These are phyloP conservation scores for Sphaeramia orbicularis DNA, from an alignment of 2,797 vertebrate genomes.

Conservation along the genomic window DNA sequence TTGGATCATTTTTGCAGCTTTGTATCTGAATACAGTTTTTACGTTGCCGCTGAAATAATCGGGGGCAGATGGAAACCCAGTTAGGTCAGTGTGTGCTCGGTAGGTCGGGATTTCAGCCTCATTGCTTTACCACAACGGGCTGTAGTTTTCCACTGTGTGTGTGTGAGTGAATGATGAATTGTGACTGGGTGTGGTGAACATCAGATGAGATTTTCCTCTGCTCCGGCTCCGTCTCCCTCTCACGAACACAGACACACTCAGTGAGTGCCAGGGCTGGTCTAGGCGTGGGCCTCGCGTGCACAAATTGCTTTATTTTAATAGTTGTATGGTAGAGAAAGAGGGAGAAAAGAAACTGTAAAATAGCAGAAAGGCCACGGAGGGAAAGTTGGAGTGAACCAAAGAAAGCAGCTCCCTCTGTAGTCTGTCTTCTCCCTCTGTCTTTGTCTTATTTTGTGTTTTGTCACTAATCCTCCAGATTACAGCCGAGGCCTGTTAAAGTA, in stretches of 20 bases:
- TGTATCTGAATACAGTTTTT: conserved; percentile 21
- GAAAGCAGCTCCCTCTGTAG: conserved; percentile 21
- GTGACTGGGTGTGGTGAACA: conserved; percentile 84
- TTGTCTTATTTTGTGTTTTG: conserved; percentile 18
- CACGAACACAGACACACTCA: conserved; percentile 29
- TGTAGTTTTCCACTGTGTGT: conserved; percentile 81
- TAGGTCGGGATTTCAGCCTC: conserved; percentile 70
- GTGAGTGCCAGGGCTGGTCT: conserved; percentile 77
- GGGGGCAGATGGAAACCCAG: conserved; percentile 68
- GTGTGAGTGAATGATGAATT: conserved; percentile 73
- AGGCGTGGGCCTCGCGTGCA: conserved; percentile 83
- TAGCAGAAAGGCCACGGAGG: conserved; percentile 53
- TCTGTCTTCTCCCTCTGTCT: conserved; percentile 1
- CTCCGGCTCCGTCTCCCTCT: conserved; percentile 44
- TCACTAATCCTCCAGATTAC: conserved; percentile 41
- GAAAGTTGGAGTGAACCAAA: conserved; percentile 61
- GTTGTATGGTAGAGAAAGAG: conserved; percentile 71
- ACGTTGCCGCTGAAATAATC: conserved; percentile 20
- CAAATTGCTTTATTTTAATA: conserved; percentile 86
- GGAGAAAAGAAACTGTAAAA: conserved; percentile 59
- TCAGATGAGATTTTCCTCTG: conserved; percentile 85
- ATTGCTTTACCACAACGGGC: conserved; percentile 74
- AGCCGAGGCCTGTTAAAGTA: conserved; percentile 36
- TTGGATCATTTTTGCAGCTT: too few relatives aligned
- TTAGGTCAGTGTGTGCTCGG: conserved; percentile 66